Evolutionary conservation across 2,113 vertebrate genomes (phyloP), one percentile per base, ranked within the genome.

Genomic region (Chaetorhynchus papuensis): DNA sequence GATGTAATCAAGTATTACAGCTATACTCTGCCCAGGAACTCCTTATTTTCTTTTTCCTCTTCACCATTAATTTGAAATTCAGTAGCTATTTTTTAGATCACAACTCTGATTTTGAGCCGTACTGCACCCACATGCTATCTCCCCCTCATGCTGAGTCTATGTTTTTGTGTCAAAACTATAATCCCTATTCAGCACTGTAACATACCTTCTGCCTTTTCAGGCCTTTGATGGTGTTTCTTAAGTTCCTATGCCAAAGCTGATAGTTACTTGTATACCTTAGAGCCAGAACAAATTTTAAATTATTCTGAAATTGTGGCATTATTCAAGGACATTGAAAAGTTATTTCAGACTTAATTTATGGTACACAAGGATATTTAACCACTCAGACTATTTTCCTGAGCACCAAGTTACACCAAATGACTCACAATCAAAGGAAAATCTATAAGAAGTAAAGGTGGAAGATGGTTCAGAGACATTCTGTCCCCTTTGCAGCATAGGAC

Each of bases 1-100:
- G 47, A 91, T 83, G 59, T 95, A 91, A 94, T 93, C 61, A 92
- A 82, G 41, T 85, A 68, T 92, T 80, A 82, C 61, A 88, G 71
- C 84, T 81, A 23, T 64, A 59, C 64, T 84, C 57, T 86, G 88
- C 89, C 87, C 59, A 88, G 79, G 90, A 93, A 66, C 79, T 93
- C 45, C 81, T 75, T 41, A 27, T 64, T 91, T 89, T 89, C 33
- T 52, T 89, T 90, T 89, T 75, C 5, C 53, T 12, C 45, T 22
- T 64, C 66, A 28, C 56, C 31, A 84, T 81, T 71, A 86, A 56
- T 89, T 70, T 75, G 35, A 71, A 78, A 56, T 70, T 92, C 22
- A 37, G 27, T 44, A 52, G n/a, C 42, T 71, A 1, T 22, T 50
- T 86, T 79, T 47, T 88, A 41, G 39, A 69, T 85, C 30, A n/a